Base-by-base conservation (phyloP, 2,888 invertebrate genomes). In the Stegana nigrithorax region DNA sequence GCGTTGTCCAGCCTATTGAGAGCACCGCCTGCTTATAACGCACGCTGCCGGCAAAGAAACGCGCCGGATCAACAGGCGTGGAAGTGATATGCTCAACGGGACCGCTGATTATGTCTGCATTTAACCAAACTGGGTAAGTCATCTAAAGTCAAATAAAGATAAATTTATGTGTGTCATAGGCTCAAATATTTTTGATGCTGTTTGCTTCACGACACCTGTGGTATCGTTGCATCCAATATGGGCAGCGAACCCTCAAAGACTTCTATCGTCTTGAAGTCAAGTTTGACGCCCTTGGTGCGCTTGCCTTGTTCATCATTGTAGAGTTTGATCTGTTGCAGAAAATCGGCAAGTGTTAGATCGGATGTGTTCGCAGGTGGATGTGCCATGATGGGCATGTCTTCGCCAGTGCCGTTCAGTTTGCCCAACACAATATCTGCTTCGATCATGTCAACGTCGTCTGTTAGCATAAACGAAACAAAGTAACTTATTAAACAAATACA, bases 1-100 rank as follows among this genome's bases (percentile, higher is more conserved):
- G 88, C 1, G 95, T 95, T 19, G 93, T 95, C 96, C 96, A 96
- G 0, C 94, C 96, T 5, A 94, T 86, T 7, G 95, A 96, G 1
- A 96, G 86, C 0, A 90, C 90, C 0, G 90, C 88, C 17, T 89
- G 86, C 0, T 90, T 88, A 67, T 92, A 90, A 42, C 87, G 84
- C 55, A 88, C 85, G 0, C 88, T 89, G 2, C 89, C 87, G 0
- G 82, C 76, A 25, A 96, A 84, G 84, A 96, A 96, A 6, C 73
- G 69, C 6, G 67, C 67, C 1, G 84, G 75, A 77, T 92, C 88
- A 0, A 95, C 91, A 0, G 93, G 92, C 45, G 77, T 82, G 0
- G 87, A 80, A 12, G 82, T 79, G 2, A 86, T 87, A 7, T 88
- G 83, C 62, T 91, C 88, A 0, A 91, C 89, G 0, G 95, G 95